A percentile compares a stretch with the other conserved stretches of the same genome.
Conservation (phyloP, 2,113 vertebrate species). For the Parotia lawesii region DNA sequence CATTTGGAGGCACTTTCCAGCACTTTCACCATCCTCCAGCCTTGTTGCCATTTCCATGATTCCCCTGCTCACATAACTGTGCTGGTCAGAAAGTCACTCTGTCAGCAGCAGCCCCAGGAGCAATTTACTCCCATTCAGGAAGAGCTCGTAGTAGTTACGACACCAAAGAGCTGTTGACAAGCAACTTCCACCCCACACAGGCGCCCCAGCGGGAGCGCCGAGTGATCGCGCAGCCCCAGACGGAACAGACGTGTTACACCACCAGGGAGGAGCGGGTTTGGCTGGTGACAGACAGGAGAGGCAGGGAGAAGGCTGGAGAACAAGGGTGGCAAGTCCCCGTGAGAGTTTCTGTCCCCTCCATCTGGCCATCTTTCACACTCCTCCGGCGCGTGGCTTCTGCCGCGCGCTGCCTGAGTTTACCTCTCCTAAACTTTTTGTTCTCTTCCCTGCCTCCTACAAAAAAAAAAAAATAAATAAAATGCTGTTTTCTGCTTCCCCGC, state of each 20-base stretch:
- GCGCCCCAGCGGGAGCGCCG: neutral
- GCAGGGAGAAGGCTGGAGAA: neutral
- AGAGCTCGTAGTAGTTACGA: neutral
- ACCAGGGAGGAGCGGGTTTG: neutral
- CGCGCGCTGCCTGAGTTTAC: neutral
- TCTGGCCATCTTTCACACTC: slow-evolving; percentile 36
- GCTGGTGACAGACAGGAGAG: neutral
- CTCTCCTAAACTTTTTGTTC: slow-evolving; percentile 33
- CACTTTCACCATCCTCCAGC: neutral
- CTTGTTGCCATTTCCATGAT: neutral
- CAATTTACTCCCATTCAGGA: neutral
- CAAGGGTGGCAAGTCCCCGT: neutral
- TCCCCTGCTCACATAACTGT: neutral
- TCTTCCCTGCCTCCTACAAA: slow-evolving; percentile 8
- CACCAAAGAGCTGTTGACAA: slow-evolving; percentile 38
- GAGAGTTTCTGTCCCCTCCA: slow-evolving; percentile 20
- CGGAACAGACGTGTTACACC: neutral
- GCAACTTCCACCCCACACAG: neutral
- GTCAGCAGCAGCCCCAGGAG: neutral
- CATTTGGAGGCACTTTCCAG: neutral
- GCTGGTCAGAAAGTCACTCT: neutral
- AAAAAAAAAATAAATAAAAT: neutral
- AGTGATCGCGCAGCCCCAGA: neutral
- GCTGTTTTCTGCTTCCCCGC: neutral
- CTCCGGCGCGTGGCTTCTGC: neutral